Conservation (phyloP, 2,888 invertebrate genomes). For the Morpho achilles region DNA sequence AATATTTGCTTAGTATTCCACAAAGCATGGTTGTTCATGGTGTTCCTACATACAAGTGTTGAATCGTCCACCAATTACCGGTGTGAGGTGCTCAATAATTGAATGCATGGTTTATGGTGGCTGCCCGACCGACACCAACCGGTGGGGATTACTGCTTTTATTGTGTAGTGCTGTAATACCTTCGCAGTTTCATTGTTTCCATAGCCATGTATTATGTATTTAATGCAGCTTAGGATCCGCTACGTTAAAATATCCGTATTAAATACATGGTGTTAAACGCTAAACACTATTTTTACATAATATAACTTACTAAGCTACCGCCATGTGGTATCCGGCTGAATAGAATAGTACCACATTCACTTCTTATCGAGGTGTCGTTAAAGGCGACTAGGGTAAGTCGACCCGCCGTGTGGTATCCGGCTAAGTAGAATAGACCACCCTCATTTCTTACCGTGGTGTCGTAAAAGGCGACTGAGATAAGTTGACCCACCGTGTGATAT, state of each 20-base stretch:
- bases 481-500: too few species aligned
- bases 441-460: too few species aligned
- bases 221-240: constrained; percentile 1
- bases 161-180: constrained; percentile 9
- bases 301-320: too few species aligned
- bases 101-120: constrained; percentile 62
- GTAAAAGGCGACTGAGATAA: too few species aligned
- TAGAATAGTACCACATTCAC: too few species aligned
- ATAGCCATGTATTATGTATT: constrained; percentile 3
- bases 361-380: too few species aligned
- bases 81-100: constrained; percentile 63
- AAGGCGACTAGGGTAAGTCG: too few species aligned
- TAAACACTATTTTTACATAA: too few species aligned
- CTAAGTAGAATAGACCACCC: too few species aligned
- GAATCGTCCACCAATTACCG: constrained; percentile 63
- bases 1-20: too few species aligned
- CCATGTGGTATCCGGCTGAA: too few species aligned
- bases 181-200: constrained; percentile 7
- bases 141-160: constrained; percentile 14
- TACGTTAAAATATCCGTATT: not conserved
- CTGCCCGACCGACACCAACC: constrained; percentile 18
- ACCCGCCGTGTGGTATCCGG: too few species aligned
- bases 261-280: not conserved
- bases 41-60: constrained; percentile 41
- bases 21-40: constrained; percentile 21